These are phyloP conservation scores for Oncopodura yosiiana DNA, from an alignment of 1,140 invertebrate species.

Conservation along the genomic window DNA sequence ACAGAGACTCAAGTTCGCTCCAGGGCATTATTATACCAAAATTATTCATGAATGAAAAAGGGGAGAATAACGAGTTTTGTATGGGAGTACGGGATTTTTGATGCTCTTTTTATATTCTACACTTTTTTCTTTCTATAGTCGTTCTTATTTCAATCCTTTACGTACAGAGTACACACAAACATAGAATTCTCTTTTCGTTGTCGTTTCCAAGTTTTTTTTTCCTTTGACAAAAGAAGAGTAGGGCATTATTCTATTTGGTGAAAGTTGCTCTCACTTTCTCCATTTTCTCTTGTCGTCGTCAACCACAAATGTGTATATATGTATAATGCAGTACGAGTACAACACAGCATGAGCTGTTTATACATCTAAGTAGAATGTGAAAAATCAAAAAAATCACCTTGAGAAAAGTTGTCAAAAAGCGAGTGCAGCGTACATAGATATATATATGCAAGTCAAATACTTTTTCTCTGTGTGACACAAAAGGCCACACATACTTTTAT, in stretches of 20 bases:
- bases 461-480: too few species aligned
- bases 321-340: too few species aligned
- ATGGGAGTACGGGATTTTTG: constrained; percentile 34
- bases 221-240: neutral
- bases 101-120: constrained; percentile 25
- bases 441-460: too few species aligned
- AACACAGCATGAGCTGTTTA: too few species aligned
- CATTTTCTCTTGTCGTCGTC: neutral
- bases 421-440: too few species aligned
- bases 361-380: too few species aligned
- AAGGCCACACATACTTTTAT: too few species aligned
- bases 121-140: constrained; percentile 5
- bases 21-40: constrained; percentile 35
- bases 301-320: too few species aligned
- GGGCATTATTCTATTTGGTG: too few species aligned
- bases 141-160: neutral
- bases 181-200: neutral
- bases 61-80: constrained; percentile 35
- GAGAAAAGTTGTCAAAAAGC: too few species aligned
- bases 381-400: too few species aligned
- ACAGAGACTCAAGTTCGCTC: constrained; percentile 11
- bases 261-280: neutral
- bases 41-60: constrained; percentile 36
- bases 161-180: neutral
- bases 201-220: neutral